phyloP scores from a whole-genome alignment of 2,888 invertebrate genomes.

The Galeopsomyia nigrocyanea region DNA sequence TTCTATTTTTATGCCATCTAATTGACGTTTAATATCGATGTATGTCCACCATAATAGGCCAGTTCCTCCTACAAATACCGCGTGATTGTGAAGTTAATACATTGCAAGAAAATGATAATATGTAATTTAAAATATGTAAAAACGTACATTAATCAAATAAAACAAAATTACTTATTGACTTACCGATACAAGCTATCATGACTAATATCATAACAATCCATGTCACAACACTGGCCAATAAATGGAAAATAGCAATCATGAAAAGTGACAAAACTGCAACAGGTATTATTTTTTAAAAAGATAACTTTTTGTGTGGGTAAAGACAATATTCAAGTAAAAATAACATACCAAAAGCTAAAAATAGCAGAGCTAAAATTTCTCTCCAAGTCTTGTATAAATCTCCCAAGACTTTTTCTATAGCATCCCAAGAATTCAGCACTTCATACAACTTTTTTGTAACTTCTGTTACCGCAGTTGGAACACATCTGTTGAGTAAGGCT shows the following conservation, averaged over 20 bases:
- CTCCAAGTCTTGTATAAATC: conserved; percentile 92
- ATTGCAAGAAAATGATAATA: not conserved
- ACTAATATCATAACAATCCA: conserved; percentile 90
- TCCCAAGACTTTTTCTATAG: conserved; percentile 87
- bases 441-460: conserved; percentile 81
- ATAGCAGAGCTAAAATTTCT: conserved; percentile 84
- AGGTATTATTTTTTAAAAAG: conserved; percentile 28
- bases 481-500: conserved; percentile 88
- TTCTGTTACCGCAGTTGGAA: conserved; percentile 81
- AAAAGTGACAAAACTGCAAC: conserved; percentile 83
- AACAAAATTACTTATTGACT: conserved; percentile 51
- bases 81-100: not conserved
- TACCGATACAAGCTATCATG: conserved; percentile 80
- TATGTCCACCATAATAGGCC: conserved; percentile 92
- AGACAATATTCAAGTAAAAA: conserved; percentile 25
- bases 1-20: conserved; percentile 71
- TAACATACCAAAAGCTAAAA: conserved; percentile 84
- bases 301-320: not conserved
- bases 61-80: conserved; percentile 73
- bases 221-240: conserved; percentile 86
- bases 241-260: conserved; percentile 86
- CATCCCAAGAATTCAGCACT: conserved; percentile 89
- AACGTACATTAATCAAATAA: not conserved
- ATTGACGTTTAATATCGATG: conserved; percentile 78
- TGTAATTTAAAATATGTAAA: not conserved